These are phyloP conservation scores for Drosophila bocki DNA, from an alignment of 1,140 invertebrate species.

Conservation along the genomic window DNA sequence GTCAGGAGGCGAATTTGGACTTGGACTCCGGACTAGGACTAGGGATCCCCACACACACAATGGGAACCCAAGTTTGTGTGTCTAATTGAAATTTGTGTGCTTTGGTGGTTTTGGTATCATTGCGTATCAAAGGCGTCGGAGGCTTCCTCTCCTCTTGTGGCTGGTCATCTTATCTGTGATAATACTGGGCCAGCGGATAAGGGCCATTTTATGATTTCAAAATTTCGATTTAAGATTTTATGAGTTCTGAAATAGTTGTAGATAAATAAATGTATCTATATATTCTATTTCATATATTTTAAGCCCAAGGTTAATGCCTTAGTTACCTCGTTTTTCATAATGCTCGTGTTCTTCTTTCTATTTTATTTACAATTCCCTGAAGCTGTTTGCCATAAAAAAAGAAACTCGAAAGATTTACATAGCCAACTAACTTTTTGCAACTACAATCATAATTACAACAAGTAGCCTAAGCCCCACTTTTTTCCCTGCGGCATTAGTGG, in stretches of 20 bases:
- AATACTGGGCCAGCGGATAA: constrained; percentile 15
- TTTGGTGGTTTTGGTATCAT: constrained; percentile 16
- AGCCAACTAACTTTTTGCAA: constrained; percentile 51
- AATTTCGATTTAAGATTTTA: not conserved
- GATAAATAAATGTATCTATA: not conserved
- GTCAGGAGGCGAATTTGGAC: constrained; percentile 29
- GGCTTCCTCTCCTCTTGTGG: not conserved
- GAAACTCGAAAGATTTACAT: constrained; percentile 64
- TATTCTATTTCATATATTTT: not conserved
- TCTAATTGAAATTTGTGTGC: constrained; percentile 48
- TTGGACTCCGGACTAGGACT: not conserved
- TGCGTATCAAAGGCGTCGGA: constrained; percentile 16
- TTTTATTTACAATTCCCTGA: constrained; percentile 10
- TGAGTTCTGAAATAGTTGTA: not conserved
- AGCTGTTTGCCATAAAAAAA: constrained; percentile 12
- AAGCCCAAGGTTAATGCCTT: not conserved
- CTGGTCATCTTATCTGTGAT: constrained; percentile 3
- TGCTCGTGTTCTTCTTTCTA: not conserved
- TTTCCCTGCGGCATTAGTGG: constrained; percentile 31
- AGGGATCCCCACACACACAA: constrained; percentile 3
- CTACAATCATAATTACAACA: constrained; percentile 72
- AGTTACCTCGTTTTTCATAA: not conserved
- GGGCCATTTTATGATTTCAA: not conserved
- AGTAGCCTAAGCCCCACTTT: constrained; percentile 39
- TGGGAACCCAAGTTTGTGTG: constrained; percentile 31